Conservation (phyloP, 1,140 invertebrate genomes). For the Drosophila eugracilis region DNA sequence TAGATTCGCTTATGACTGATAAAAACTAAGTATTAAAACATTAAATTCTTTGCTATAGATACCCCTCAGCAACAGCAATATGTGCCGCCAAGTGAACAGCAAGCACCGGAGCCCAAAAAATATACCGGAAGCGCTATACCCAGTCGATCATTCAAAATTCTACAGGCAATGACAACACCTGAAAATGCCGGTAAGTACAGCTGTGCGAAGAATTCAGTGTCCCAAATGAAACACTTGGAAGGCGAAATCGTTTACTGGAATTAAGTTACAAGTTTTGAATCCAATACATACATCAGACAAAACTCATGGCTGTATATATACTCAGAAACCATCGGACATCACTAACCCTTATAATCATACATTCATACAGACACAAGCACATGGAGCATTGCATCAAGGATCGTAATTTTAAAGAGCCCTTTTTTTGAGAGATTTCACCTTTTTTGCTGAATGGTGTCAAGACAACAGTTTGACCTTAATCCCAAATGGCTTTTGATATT, state of each 20-base stretch:
- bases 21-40: background rate
- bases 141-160: constrained; percentile 93
- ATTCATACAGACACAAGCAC: constrained; percentile 32
- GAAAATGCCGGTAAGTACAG: constrained; percentile 85
- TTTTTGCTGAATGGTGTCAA: constrained; percentile 48
- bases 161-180: constrained; percentile 92
- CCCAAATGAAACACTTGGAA: constrained; percentile 2
- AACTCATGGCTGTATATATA: constrained; percentile 56
- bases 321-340: constrained; percentile 30
- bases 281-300: constrained; percentile 24
- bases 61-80: constrained; percentile 86
- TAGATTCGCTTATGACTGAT: too few relatives aligned
- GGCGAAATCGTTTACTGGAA: constrained; percentile 13
- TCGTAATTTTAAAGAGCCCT: constrained; percentile 31
- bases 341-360: constrained; percentile 26
- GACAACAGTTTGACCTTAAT: constrained; percentile 43
- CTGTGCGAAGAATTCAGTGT: background rate
- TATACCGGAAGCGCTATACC: constrained; percentile 94
- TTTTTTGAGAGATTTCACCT: constrained; percentile 80
- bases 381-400: constrained; percentile 50
- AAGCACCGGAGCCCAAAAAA: constrained; percentile 89
- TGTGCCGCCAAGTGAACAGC: constrained; percentile 89
- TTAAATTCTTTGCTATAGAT: constrained; percentile 66
- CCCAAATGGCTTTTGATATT: constrained; percentile 41
- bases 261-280: constrained; percentile 18